A percentile compares a stretch with the other conserved stretches of the same genome.
These are phyloP conservation scores for Genyomyrus donnyi DNA, from an alignment of 2,113 vertebrate species.

Conservation along the genomic window DNA sequence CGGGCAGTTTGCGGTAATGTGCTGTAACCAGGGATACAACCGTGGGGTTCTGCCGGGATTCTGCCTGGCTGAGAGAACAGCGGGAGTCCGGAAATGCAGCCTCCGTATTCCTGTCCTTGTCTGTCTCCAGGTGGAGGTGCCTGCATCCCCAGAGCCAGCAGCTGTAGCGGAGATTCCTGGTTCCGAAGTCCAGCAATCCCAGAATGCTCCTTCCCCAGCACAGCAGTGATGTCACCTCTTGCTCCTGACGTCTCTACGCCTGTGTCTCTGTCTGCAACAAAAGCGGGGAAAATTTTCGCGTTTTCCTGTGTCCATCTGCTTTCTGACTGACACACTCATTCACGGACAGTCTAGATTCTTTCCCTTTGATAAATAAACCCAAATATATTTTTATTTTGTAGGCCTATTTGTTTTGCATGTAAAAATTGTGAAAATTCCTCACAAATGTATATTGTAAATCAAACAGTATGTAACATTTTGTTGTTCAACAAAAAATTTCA, in stretches of 20 bases:
- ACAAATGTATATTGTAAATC: neutral
- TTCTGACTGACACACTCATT: neutral
- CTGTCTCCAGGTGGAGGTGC: conserved; percentile 44
- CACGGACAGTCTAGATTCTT: neutral
- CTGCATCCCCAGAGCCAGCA: neutral
- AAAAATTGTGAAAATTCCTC: neutral
- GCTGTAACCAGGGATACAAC: conserved; percentile 21
- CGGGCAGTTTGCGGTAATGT: conserved; percentile 34
- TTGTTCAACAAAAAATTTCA: neutral
- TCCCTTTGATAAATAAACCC: neutral
- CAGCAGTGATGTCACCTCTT: conserved; percentile 27
- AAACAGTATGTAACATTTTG: neutral
- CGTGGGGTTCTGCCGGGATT: neutral
- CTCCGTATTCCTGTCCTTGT: neutral
- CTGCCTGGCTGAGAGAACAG: neutral
- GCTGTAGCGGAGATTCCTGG: conserved; percentile 18
- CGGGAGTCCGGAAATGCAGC: neutral
- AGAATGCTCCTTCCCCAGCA: conserved; percentile 9
- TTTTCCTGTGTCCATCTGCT: neutral
- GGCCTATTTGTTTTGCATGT: neutral
- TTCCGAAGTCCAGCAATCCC: neutral
- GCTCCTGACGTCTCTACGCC: neutral
- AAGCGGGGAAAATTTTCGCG: neutral
- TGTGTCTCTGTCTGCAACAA: conserved; percentile 24
- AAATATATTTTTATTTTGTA: neutral